Evolutionary conservation across 2,797 vertebrate species (phyloP), one percentile per base, ranked within the genome.

Genomic region (Chaenodraco wilsoni): DNA sequence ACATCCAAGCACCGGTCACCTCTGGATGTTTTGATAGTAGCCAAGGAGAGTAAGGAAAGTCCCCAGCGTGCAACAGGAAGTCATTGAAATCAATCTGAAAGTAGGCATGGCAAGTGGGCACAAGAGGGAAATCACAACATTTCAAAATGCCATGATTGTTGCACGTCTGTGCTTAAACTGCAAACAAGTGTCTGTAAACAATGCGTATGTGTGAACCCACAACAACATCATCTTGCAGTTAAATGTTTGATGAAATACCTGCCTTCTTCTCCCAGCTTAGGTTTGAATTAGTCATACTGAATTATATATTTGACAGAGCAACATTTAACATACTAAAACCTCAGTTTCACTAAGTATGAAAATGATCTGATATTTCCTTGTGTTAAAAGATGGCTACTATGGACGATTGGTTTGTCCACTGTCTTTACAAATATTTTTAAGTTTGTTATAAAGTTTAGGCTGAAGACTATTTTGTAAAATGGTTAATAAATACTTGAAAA

Each of bases 11-110:
- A 16, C 7, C 72, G 40, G 37, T 60, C 8, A 62, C 8, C 17
- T 63, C 73, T 54, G 48, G 11, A 69, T 68, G 21, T 48, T 45
- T 3, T 51, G 44, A 78, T 57, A 55, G 7, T 23, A 23, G 16
- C 43, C 51, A 76, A 59, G 65, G 57, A 82, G 74, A 86, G 62
- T 12, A 73, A 82, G 87, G 82, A 88, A 93, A 91, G 76, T 86
- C 87, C 83, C 83, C 86, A 61, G 7, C 15, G 61, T 45, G 49
- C 69, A 85, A 78, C 78, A 81, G 85, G 83, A 91, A 87, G 74
- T 66, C 23, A 54, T 54, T 80, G 50, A 75, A 56, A 83, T 68
- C 70, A 56, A 56, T 17, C 65, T 40, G 43, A 58, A 41, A 49
- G 65, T 44, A 33, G 19, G 15, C 27, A 45, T 61, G 41, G 50